A percentile compares a stretch with the other conserved stretches of the same genome.
These are phyloP conservation scores for Rhabdomys dilectus DNA, from an alignment of 2,113 vertebrate genomes.

Conservation along the genomic window DNA sequence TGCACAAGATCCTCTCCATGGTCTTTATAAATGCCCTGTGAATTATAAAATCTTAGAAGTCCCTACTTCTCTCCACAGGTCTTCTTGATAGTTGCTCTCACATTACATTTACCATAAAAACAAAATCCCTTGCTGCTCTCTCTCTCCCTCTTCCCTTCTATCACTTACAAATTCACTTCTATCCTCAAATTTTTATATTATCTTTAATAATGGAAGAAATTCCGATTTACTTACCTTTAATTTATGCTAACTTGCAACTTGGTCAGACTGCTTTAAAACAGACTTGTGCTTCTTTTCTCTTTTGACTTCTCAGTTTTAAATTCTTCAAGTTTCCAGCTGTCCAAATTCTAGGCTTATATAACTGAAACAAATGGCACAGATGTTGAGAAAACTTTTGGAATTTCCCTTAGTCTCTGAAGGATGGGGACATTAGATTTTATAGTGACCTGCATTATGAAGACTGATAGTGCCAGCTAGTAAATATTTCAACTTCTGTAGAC, in stretches of 20 bases:
- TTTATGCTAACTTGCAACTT: background rate
- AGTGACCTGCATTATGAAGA: background rate
- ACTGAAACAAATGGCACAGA: background rate
- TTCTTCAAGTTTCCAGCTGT: rapidly evolving
- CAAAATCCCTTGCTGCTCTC: too few species aligned
- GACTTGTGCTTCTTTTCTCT: background rate
- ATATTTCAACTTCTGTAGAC: background rate
- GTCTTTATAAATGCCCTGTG: background rate
- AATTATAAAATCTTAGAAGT: background rate
- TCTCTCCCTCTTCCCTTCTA: background rate
- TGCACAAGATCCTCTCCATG: background rate
- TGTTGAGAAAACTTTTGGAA: background rate
- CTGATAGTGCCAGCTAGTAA: background rate
- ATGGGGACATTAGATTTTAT: too few species aligned
- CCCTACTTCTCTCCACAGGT: background rate
- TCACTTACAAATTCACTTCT: background rate
- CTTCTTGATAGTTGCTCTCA: background rate
- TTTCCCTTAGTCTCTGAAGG: background rate
- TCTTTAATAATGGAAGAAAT: background rate
- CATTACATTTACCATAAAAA: background rate
- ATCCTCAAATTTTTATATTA: background rate
- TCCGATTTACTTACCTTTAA: background rate
- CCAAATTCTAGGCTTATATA: background rate
- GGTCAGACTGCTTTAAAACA: background rate
- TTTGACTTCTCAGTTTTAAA: background rate